phyloP scores from a whole-genome alignment of 1,140 invertebrate genomes.

The Thalassaphorura encarpata region DNA sequence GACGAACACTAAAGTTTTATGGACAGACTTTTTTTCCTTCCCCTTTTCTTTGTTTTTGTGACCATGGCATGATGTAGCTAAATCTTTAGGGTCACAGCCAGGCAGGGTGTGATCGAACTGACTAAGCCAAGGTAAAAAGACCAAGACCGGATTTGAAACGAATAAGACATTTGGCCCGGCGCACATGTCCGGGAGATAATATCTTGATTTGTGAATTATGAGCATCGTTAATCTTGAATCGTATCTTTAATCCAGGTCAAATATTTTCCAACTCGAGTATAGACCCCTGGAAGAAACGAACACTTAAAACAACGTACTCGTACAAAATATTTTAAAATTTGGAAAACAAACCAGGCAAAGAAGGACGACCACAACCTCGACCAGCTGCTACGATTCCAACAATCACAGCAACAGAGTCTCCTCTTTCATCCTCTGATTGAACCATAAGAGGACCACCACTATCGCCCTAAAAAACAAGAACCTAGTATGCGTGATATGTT shows the following conservation, averaged over 20 bases:
- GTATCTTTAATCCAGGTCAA: conserved; percentile 4
- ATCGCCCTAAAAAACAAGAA: conserved; percentile 5
- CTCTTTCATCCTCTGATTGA: neutral
- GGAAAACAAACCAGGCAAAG: conserved; percentile 10
- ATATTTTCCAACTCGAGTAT: conserved; percentile 3
- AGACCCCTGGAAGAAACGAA: conserved; percentile 6
- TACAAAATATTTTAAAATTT: conserved; percentile 1
- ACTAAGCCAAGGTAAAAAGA: no score
- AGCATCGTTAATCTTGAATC: neutral
- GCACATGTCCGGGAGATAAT: no score
- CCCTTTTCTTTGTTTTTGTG: no score
- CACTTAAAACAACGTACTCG: conserved; percentile 14
- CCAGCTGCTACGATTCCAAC: conserved; percentile 22
- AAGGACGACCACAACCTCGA: conserved; percentile 17
- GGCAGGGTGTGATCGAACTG: no score
- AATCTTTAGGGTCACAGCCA: no score
- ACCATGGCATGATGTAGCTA: no score
- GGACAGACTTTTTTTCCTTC: no score
- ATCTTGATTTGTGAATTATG: neutral
- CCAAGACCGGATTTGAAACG: no score
- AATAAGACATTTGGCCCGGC: no score
- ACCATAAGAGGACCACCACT: conserved; percentile 5
- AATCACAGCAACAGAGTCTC: neutral
- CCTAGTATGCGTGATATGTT: no score
- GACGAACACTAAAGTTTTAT: no score